Conservation (phyloP, 2,888 invertebrate species). For the Anthoptus insignis region DNA sequence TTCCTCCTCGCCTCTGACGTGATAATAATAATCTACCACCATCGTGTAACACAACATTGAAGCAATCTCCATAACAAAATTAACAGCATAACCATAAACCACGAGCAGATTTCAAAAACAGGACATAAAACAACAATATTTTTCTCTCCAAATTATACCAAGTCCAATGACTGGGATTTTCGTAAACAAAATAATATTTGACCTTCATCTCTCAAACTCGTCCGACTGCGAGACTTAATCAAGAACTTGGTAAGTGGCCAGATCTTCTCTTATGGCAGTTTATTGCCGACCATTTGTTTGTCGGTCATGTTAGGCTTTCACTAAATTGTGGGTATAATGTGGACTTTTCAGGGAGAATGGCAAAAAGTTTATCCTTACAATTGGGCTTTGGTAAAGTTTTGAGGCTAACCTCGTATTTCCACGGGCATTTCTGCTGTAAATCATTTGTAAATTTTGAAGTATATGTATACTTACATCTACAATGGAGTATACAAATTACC, state of each 20-base stretch:
- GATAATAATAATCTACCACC: too few relatives aligned
- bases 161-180: slow-evolving; percentile 7
- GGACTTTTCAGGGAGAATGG: slow-evolving; percentile 3
- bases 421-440: background rate
- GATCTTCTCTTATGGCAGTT: slow-evolving; percentile 26
- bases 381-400: slow-evolving; percentile 2
- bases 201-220: slow-evolving; percentile 24
- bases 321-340: slow-evolving; percentile 11
- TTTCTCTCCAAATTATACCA: background rate
- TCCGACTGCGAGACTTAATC: slow-evolving; percentile 26
- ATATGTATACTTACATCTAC: background rate
- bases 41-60: background rate
- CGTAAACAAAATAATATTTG: slow-evolving; percentile 12
- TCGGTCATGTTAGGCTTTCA: slow-evolving; percentile 18
- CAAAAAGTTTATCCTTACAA: slow-evolving; percentile 6
- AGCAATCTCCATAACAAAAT: too few relatives aligned
- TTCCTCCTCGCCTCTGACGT: too few relatives aligned
- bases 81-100: background rate
- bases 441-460: background rate
- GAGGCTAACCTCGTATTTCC: background rate
- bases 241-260: slow-evolving; percentile 32
- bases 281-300: slow-evolving; percentile 28
- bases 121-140: background rate
- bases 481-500: too few relatives aligned
- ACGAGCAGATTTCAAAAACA: background rate